Evolutionary conservation across 2,113 vertebrate genomes (phyloP).

Genomic region (Grammomys dolichurus): DNA sequence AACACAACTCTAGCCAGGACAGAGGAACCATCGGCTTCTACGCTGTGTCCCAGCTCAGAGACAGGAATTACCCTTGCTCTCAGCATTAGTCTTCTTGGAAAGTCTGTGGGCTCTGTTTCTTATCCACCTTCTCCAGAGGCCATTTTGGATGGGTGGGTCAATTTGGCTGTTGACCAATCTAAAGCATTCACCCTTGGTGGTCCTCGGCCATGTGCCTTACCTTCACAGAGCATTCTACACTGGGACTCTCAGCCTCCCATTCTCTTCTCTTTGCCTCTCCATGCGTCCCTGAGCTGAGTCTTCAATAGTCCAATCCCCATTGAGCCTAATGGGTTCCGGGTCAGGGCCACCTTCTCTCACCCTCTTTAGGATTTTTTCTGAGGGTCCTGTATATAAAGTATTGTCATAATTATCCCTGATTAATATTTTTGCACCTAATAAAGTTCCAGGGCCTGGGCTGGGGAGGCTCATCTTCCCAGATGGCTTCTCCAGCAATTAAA

Average conservation of each 20-base stretch:
- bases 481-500: slow-evolving; percentile 85
- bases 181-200: neutral
- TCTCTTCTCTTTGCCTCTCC: neutral
- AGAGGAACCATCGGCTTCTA: neutral
- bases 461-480: slow-evolving; percentile 65
- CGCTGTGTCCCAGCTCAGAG: neutral
- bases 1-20: neutral
- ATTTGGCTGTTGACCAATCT: neutral
- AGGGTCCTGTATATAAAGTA: neutral
- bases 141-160: neutral
- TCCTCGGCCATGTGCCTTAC: neutral
- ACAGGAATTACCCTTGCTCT: neutral
- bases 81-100: neutral
- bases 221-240: neutral
- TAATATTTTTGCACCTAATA: slow-evolving; percentile 80
- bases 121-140: neutral
- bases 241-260: neutral
- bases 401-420: slow-evolving; percentile 54
- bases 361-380: neutral
- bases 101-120: neutral
- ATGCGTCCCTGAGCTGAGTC: neutral
- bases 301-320: neutral
- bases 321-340: neutral
- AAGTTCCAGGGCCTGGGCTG: slow-evolving; percentile 75
- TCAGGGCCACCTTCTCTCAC: neutral